These are phyloP conservation scores for Donacobius atricapilla DNA, from an alignment of 2,113 vertebrate species.

Conservation along the genomic window DNA sequence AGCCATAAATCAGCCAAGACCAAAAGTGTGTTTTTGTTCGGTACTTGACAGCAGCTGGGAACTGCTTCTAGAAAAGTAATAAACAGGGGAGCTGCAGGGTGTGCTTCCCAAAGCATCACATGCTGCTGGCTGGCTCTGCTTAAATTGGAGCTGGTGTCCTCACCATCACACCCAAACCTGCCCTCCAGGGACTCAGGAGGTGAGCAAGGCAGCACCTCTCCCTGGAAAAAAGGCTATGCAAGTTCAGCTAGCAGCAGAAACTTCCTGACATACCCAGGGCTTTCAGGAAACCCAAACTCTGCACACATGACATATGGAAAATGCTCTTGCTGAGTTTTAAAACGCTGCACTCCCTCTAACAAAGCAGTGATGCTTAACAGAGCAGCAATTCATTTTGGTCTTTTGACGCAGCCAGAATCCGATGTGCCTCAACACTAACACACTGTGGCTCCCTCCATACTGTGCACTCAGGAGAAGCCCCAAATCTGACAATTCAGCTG, in stretches of 20 bases:
- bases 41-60: neutral
- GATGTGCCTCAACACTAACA: neutral
- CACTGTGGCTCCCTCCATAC: neutral
- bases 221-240: neutral
- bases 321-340: neutral
- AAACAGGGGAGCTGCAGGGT: neutral
- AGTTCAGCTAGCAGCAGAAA: neutral
- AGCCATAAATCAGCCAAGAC: neutral
- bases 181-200: neutral
- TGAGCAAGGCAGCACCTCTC: neutral
- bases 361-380: neutral
- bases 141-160: neutral
- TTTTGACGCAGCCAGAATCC: neutral
- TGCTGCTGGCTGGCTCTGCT: neutral
- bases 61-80: neutral
- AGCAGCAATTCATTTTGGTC: neutral
- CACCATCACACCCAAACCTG: neutral
- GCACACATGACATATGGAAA: fast-evolving
- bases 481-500: neutral
- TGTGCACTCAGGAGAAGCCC: neutral
- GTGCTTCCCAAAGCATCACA: neutral
- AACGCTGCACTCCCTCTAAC: neutral
- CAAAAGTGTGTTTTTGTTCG: neutral
- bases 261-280: neutral
- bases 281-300: neutral